These are phyloP conservation scores for Eupsittula cactorum DNA, from an alignment of 2,113 vertebrate genomes.

Conservation along the genomic window DNA sequence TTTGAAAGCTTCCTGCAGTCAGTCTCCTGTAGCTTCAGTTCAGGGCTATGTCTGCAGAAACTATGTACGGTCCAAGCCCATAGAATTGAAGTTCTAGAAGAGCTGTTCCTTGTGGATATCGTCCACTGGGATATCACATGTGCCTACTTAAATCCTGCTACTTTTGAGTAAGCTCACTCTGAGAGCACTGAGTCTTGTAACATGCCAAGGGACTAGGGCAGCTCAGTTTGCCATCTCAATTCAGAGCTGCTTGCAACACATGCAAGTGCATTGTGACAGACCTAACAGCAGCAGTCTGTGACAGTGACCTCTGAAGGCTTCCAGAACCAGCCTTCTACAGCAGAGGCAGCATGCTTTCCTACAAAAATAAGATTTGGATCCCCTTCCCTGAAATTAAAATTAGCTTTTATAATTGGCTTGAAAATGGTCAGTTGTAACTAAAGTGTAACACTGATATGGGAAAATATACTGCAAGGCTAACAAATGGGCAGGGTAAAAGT, in stretches of 20 bases:
- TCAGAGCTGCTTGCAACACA: neutral
- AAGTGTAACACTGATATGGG: neutral
- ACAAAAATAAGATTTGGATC: neutral
- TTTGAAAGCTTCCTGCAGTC: neutral
- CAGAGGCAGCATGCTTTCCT: neutral
- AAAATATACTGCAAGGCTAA: neutral
- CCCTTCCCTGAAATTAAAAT: neutral
- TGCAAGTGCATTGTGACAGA: neutral
- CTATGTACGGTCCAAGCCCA: neutral
- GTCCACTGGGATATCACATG: neutral
- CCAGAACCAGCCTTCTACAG: neutral
- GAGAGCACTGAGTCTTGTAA: neutral
- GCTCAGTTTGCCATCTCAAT: fast-evolving
- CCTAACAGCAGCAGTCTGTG: neutral
- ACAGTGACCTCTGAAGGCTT: neutral
- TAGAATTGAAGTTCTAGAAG: neutral
- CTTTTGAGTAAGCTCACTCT: neutral
- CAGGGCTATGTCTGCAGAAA: neutral
- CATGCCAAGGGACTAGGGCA: neutral
- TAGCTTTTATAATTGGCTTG: neutral
- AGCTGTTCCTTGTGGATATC: neutral
- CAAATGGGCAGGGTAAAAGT: neutral
- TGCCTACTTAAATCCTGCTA: neutral
- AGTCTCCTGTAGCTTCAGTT: neutral
- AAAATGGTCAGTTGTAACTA: neutral